Evolutionary conservation across 2,888 invertebrate species (phyloP), one percentile per base, ranked within the genome.

Genomic region (Meta bourneti): DNA sequence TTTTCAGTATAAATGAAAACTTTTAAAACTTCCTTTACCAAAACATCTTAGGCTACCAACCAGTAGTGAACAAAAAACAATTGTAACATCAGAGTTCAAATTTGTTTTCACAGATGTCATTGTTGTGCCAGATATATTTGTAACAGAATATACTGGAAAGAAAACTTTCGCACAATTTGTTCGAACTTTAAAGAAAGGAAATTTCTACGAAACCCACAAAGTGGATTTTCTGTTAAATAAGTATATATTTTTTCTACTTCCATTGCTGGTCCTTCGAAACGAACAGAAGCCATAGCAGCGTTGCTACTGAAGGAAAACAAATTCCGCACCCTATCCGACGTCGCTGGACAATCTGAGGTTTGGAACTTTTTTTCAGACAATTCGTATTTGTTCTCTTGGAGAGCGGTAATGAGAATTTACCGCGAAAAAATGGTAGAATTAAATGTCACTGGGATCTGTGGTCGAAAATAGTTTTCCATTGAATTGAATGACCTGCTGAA

Each of bases 131-230:
- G 61, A 61, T 61, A 61, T 61, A 7, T 61, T 61, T 16, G 9
- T 61, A 16, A 16, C 61, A 16, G 9, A 61, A 16, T 61, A 9
- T 16, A 61, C 34, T 34, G 7, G 61, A 54, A 61, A 16, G 13
- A 79, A 61, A 7, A 20, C 34, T 20, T 7, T 54, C n/a, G 19
- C 54, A 0, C 79, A 79, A 16, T 79, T 61, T 61, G 19, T 16
- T 9, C 19, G n/a, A 52, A 77, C 8, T n/a, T 51, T 19, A 77
- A 77, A 77, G 82, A 72, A 74, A 84, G 84, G 84, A 84, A 84
- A 84, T 84, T 84, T 84, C 84, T 2, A 2, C 16, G 84, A 84
- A 84, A 75, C 84, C 84, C 16, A 34, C 61, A 16, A 84, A 84
- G 75, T 84, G 84, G 34, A 75, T 84, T 84, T 84, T 74, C 84